These are phyloP conservation scores for Ichneumoninae sp. DNA, from an alignment of 2,888 invertebrate species.

Conservation along the genomic window DNA sequence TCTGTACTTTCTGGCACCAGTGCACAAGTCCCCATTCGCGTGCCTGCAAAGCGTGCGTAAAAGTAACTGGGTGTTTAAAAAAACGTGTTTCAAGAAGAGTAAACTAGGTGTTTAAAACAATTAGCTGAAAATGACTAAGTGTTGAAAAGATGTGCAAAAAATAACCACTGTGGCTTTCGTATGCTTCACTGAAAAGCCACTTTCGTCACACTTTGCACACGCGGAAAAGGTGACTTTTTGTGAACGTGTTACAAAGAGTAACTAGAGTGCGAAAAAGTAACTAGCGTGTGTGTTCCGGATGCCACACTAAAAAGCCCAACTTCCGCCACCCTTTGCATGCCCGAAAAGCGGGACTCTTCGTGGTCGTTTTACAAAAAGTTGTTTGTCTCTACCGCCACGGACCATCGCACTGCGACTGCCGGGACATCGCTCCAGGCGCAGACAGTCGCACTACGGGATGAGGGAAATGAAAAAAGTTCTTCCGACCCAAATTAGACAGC, in stretches of 20 bases:
- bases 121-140: no score
- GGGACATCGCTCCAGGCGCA: not conserved
- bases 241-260: not conserved
- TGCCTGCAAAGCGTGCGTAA: not conserved
- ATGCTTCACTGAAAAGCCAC: not conserved
- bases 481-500: not conserved
- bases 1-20: not conserved
- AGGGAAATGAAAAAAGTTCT: not conserved
- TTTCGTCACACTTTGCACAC: not conserved
- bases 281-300: not conserved
- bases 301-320: not conserved
- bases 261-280: not conserved
- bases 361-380: not conserved
- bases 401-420: not conserved
- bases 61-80: not conserved
- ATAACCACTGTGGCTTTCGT: not conserved
- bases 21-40: no score
- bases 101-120: no score
- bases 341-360: not conserved
- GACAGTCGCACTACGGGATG: not conserved
- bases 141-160: no score
- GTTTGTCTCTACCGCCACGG: not conserved
- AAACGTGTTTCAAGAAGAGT: no score
- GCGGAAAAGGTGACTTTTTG: not conserved
- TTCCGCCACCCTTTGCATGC: not conserved